These are phyloP conservation scores for Polydrusus tereticollis DNA, from an alignment of 2,888 invertebrate species.

Conservation along the genomic window DNA sequence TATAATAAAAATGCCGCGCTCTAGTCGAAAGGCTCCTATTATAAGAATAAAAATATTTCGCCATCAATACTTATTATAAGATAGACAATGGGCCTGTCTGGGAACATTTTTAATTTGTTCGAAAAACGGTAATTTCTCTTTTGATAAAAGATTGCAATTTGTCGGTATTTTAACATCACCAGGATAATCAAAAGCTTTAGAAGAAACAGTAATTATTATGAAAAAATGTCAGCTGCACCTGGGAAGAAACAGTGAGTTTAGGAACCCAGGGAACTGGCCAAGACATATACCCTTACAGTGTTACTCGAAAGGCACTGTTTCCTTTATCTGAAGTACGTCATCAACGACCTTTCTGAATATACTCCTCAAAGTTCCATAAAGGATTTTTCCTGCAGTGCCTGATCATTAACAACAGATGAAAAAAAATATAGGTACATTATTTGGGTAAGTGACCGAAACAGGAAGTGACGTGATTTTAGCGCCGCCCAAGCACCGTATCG, in stretches of 20 bases:
- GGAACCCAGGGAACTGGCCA: no score
- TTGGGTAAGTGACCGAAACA: constrained; percentile 28
- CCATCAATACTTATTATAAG: not conserved
- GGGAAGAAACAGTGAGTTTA: no score
- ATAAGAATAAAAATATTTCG: not conserved
- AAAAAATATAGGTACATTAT: no score
- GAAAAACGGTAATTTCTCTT: not conserved
- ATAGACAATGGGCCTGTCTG: not conserved
- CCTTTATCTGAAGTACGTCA: no score
- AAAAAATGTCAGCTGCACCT: no score
- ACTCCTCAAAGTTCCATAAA: no score
- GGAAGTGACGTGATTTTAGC: constrained; percentile 45
- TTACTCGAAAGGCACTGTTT: no score
- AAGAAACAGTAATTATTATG: not conserved
- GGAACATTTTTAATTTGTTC: not conserved
- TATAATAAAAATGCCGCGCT: constrained; percentile 4
- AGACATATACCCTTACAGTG: no score
- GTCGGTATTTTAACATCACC: not conserved
- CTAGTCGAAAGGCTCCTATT: constrained; percentile 5
- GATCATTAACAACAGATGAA: no score
- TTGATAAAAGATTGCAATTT: not conserved
- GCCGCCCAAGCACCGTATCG: constrained; percentile 34
- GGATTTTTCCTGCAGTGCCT: no score
- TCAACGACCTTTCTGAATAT: no score
- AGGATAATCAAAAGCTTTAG: not conserved